phyloP scores from a whole-genome alignment of 1,140 invertebrate genomes.

The Ericerus pela region DNA sequence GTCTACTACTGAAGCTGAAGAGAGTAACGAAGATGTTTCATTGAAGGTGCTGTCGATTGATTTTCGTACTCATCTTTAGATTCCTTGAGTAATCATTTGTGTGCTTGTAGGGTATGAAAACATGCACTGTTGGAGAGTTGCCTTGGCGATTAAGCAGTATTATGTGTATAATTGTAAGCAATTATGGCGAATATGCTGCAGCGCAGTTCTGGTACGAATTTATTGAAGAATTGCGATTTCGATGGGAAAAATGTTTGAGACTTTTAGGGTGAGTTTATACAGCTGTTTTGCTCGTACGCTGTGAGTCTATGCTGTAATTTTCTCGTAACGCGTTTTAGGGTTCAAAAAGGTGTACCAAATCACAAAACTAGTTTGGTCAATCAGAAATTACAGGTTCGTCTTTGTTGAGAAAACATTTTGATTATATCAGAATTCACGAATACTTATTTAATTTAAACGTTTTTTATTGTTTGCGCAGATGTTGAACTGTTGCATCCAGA shows the following conservation, averaged over 20 bases:
- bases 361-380: constrained; percentile 77
- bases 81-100: background rate
- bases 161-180: constrained; percentile 57
- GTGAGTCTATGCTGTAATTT: constrained; percentile 10
- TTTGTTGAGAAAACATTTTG: background rate
- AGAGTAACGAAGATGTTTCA: constrained; percentile 10
- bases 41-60: constrained; percentile 4
- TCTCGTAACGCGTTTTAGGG: constrained; percentile 39
- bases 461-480: constrained; percentile 44
- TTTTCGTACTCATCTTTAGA: background rate
- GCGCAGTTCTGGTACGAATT: constrained; percentile 89
- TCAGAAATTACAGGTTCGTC: constrained; percentile 64
- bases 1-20: constrained; percentile 19
- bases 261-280: constrained; percentile 65
- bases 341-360: constrained; percentile 62
- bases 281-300: no score
- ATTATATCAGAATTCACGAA: background rate
- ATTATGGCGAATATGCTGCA: constrained; percentile 63
- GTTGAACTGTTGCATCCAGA: constrained; percentile 87
- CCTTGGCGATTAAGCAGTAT: constrained; percentile 71
- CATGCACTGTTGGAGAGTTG: constrained; percentile 58
- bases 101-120: constrained; percentile 44
- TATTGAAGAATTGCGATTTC: constrained; percentile 69
- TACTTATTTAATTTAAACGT: background rate
- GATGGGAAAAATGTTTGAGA: constrained; percentile 66